Evolutionary conservation across 2,888 invertebrate species (phyloP), one percentile per base, ranked within the genome.

Genomic region (Platycheirus albimanus): DNA sequence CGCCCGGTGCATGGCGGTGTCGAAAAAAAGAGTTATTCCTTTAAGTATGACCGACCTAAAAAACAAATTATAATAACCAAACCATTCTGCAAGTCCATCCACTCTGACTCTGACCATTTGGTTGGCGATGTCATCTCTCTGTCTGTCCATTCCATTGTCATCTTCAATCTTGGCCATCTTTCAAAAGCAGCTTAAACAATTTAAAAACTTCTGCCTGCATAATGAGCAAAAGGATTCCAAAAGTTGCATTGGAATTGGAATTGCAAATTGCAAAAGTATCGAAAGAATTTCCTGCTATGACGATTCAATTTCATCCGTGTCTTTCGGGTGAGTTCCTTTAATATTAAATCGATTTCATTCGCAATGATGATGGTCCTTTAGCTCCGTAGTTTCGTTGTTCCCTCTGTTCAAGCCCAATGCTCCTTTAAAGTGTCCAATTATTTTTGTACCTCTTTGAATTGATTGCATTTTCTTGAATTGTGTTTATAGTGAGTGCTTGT

Each of bases 181-280:
- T 28, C 28, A 58, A 58, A 58, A 43, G 58, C 52, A 63, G 52
- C 36, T 51, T 45, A 36, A 69, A 54, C 33, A 8, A 15, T 19
- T 47, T 54, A 7, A 54, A 54, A 28, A 38, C 61, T 41, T 66
- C 28, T 51, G 33, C 19, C 49, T 78, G 78, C 67, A 78, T 78
- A 78, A 78, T 78, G 72, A 72, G 66, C 72, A 61, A 43, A 67
- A 72, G 72, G 72, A 78, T 67, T 67, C 66, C 72, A 28, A 43
- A 67, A 66, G 78, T 71, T 72, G 78, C 78, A 78, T 78, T n/a
- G n/a, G n/a, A n/a, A n/a, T n/a, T 67, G 78, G 72, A 78, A 78
- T 78, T 78, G 78, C 78, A 78, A 78, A 78, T 78, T 67, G 49
- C 77, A 70, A 76, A n/a, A 70, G 38, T 76, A 71, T 71, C 64